Percentiles rank a stretch among this genome's conserved stretches.
These are phyloP conservation scores for Lithophane socia DNA, from an alignment of 2,888 invertebrate species.

Conservation along the genomic window DNA sequence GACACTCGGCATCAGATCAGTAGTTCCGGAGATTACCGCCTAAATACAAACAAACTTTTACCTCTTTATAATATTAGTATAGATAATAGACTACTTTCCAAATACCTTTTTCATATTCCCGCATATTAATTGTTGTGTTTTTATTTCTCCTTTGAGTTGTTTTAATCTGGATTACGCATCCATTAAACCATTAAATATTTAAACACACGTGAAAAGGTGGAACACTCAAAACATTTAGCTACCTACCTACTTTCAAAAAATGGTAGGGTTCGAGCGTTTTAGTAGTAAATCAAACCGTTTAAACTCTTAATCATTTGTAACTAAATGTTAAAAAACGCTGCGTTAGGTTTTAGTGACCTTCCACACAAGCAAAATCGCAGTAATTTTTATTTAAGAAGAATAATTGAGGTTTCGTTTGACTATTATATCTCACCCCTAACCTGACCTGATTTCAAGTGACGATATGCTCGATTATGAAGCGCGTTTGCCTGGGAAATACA, in stretches of 20 bases:
- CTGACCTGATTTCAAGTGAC: too few species aligned
- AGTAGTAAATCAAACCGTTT: constrained; percentile 18
- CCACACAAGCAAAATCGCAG: constrained; percentile 1
- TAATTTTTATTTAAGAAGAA: not conserved
- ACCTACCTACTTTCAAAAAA: not conserved
- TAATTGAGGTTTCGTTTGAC: not conserved
- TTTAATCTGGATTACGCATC: constrained; percentile 8
- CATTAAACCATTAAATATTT: constrained; percentile 19
- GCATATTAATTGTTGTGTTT: not conserved
- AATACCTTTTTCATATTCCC: not conserved
- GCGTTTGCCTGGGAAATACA: not conserved
- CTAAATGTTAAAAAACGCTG: constrained; percentile 6
- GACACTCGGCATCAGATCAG: not conserved
- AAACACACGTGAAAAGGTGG: not conserved
- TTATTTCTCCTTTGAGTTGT: not conserved
- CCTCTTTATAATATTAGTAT: not conserved
- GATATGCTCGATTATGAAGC: too few species aligned
- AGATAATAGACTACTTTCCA: not conserved
- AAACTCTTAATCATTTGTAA: not conserved
- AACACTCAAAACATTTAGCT: not conserved
- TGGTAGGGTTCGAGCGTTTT: not conserved
- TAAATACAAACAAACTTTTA: not conserved
- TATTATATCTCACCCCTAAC: not conserved
- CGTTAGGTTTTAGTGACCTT: not conserved
- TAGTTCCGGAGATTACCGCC: not conserved